A percentile compares a stretch with the other conserved stretches of the same genome.
Conservation (phyloP, 1,140 invertebrate genomes). For the Cyclargus thomasi region DNA sequence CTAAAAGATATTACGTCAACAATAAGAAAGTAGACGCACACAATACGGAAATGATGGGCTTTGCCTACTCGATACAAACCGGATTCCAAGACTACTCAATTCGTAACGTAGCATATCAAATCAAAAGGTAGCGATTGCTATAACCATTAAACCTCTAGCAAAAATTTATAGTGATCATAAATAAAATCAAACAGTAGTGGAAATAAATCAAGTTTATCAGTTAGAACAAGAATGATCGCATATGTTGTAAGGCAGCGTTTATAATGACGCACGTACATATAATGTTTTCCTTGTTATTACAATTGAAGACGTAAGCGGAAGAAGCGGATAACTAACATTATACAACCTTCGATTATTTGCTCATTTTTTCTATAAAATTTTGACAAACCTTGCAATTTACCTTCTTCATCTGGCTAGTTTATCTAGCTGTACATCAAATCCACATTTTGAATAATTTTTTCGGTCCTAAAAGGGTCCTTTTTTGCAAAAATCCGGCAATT, state of each 20-base stretch:
- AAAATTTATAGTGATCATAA: not conserved
- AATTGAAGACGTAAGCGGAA: no score
- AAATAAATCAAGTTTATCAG: slow-evolving; percentile 3
- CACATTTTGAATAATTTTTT: no score
- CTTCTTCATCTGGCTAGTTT: no score
- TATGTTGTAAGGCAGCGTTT: not conserved
- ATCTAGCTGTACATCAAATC: no score
- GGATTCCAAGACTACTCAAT: not conserved
- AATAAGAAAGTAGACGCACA: not conserved
- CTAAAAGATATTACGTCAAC: not conserved
- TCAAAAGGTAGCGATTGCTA: slow-evolving; percentile 2
- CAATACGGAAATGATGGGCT: not conserved
- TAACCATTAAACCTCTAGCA: not conserved
- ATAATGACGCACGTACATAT: not conserved
- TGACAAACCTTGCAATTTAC: no score
- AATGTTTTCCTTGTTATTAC: no score
- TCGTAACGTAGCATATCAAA: not conserved
- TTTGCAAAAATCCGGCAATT: no score
- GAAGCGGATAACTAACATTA: no score
- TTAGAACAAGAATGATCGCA: not conserved
- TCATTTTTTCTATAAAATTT: no score
- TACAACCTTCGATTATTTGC: no score
- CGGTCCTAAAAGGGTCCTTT: no score
- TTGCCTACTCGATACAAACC: not conserved
- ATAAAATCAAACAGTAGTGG: not conserved